A percentile compares a stretch with the other conserved stretches of the same genome.
Evolutionary conservation across 2,113 vertebrate species (phyloP).

Genomic region (Pungitius pungitius): DNA sequence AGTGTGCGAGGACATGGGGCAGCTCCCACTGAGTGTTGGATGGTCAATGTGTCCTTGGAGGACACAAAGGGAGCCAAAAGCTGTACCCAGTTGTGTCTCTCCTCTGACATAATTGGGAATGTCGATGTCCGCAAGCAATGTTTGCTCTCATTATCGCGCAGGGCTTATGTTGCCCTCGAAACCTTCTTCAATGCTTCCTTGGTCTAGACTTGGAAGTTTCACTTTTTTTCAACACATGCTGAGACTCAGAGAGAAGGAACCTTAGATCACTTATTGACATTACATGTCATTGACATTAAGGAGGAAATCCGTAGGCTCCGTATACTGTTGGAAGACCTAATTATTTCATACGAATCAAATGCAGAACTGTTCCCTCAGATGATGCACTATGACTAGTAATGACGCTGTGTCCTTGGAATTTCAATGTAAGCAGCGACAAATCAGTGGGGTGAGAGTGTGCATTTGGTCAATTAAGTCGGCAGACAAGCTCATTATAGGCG

Average conservation of each 20-base stretch:
- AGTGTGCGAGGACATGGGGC: slow-evolving; percentile 13
- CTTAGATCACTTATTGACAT: slow-evolving; percentile 9
- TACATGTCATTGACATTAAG: slow-evolving; percentile 1
- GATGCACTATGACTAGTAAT: slow-evolving; percentile 14
- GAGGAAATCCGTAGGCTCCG: slow-evolving; percentile 4
- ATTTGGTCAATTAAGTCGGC: slow-evolving; percentile 45
- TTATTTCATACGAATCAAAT: slow-evolving; percentile 32
- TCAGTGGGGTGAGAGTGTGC: slow-evolving; percentile 36
- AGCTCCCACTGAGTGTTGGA: slow-evolving; percentile 30
- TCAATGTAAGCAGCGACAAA: slow-evolving; percentile 35
- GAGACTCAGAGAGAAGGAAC: background rate
- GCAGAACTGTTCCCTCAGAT: slow-evolving; percentile 33
- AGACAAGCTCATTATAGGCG: slow-evolving; percentile 40
- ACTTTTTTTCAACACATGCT: background rate
- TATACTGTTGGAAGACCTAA: slow-evolving; percentile 3
- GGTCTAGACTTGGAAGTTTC: slow-evolving; percentile 15
- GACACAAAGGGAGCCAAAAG: slow-evolving; percentile 44
- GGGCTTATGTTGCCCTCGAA: slow-evolving; percentile 57
- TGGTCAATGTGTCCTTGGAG: slow-evolving; percentile 52
- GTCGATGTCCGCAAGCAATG: slow-evolving; percentile 45
- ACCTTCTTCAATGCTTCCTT: slow-evolving; percentile 45
- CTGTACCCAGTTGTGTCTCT: slow-evolving; percentile 27
- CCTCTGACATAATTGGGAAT: slow-evolving; percentile 52
- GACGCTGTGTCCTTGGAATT: slow-evolving; percentile 27
- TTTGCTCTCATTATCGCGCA: slow-evolving; percentile 51